A percentile compares a stretch with the other conserved stretches of the same genome.
phyloP scores from a whole-genome alignment of 2,113 vertebrate species.

The Microcebus tavaratra region DNA sequence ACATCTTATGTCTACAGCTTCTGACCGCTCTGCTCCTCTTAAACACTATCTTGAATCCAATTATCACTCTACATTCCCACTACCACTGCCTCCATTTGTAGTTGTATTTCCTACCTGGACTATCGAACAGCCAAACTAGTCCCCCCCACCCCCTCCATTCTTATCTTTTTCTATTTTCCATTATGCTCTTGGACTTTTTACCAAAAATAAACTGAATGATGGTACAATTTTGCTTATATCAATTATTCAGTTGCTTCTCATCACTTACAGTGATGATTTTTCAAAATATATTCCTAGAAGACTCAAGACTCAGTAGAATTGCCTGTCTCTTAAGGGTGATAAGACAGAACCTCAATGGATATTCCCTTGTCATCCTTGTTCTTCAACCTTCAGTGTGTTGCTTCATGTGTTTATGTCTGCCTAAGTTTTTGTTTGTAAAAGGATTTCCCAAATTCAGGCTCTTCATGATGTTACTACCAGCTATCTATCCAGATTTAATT shows the following conservation, averaged over 20 bases:
- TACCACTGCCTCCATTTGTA: background rate
- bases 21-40: background rate
- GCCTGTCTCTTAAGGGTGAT: background rate
- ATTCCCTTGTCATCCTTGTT: background rate
- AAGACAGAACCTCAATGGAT: background rate
- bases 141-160: background rate
- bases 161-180: slow-evolving; percentile 20
- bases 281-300: background rate
- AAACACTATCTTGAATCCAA: background rate
- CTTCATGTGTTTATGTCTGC: background rate
- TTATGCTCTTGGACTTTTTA: background rate
- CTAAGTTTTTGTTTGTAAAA: background rate
- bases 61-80: background rate
- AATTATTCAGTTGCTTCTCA: background rate
- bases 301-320: background rate
- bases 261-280: background rate
- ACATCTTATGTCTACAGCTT: background rate
- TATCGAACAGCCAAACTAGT: background rate
- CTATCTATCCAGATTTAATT: background rate
- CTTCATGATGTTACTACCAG: background rate
- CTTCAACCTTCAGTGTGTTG: background rate
- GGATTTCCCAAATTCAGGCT: background rate
- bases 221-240: background rate
- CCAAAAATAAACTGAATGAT: background rate
- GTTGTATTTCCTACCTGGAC: background rate